Conservation (phyloP, 1,140 invertebrate species). For the Zaprionus davidi region DNA sequence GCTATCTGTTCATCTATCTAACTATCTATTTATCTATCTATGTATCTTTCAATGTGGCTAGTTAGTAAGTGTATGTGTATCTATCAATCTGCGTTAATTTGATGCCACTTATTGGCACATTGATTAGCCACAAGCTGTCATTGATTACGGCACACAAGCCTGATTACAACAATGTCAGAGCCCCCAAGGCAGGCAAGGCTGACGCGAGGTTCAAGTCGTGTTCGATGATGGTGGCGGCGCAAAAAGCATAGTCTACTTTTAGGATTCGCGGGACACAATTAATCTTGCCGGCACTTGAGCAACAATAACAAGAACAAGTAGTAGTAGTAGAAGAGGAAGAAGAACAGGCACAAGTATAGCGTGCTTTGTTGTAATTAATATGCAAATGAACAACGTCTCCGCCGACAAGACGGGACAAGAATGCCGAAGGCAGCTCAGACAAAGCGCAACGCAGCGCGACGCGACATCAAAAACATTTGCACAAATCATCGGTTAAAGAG, state of each 20-base stretch:
- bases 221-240: slow-evolving; percentile 3
- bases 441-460: slow-evolving; percentile 45
- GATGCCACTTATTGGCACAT: slow-evolving; percentile 47
- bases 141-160: slow-evolving; percentile 23
- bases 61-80: neutral
- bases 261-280: slow-evolving; percentile 47
- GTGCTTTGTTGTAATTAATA: slow-evolving; percentile 73
- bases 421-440: slow-evolving; percentile 28
- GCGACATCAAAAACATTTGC: slow-evolving; percentile 70
- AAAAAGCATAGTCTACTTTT: slow-evolving; percentile 53
- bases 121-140: slow-evolving; percentile 50
- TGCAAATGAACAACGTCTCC: slow-evolving; percentile 61
- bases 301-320: slow-evolving; percentile 7
- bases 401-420: slow-evolving; percentile 3
- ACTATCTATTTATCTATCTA: slow-evolving; percentile 26
- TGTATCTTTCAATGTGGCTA: slow-evolving; percentile 14
- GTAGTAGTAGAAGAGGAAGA: neutral
- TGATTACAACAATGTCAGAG: slow-evolving; percentile 31
- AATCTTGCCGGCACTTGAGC: slow-evolving; percentile 55
- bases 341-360: slow-evolving; percentile 10
- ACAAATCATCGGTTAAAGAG: slow-evolving; percentile 66
- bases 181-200: neutral
- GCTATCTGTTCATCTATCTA: slow-evolving; percentile 6
- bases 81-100: slow-evolving; percentile 46
- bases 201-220: neutral